Percentiles rank a stretch among this genome's conserved stretches.
Evolutionary conservation across 2,797 vertebrate species (phyloP).

Genomic region (Meda fulgida): DNA sequence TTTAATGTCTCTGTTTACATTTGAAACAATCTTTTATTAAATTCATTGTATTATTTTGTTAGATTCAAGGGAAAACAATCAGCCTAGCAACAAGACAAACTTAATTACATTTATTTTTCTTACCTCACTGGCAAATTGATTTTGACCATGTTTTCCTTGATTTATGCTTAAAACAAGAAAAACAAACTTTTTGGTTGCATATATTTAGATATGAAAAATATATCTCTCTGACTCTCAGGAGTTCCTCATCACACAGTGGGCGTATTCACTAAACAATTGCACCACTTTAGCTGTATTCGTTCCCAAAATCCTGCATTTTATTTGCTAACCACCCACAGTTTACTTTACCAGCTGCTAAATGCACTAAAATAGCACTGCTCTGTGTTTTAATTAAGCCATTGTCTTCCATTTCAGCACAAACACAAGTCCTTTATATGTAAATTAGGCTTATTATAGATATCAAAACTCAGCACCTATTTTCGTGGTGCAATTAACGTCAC

Average conservation of each 20-base stretch:
- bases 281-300: background rate
- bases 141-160: no score
- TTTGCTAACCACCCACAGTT: background rate
- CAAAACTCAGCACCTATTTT: conserved; percentile 8
- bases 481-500: background rate
- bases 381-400: background rate
- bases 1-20: background rate
- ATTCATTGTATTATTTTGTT: background rate
- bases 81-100: background rate
- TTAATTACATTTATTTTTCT: background rate
- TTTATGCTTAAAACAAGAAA: background rate
- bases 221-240: background rate
- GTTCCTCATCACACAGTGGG: background rate
- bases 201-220: no score
- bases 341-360: conserved; percentile 3
- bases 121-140: background rate
- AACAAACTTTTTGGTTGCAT: background rate
- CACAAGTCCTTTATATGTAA: conserved; percentile 18
- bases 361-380: background rate
- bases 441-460: conserved; percentile 28
- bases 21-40: background rate
- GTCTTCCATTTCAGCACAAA: conserved; percentile 2
- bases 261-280: background rate
- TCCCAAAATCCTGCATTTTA: background rate
- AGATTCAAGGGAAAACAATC: background rate